Conservation (phyloP, 2,113 vertebrate species). For the Osmerus eperlanus region DNA sequence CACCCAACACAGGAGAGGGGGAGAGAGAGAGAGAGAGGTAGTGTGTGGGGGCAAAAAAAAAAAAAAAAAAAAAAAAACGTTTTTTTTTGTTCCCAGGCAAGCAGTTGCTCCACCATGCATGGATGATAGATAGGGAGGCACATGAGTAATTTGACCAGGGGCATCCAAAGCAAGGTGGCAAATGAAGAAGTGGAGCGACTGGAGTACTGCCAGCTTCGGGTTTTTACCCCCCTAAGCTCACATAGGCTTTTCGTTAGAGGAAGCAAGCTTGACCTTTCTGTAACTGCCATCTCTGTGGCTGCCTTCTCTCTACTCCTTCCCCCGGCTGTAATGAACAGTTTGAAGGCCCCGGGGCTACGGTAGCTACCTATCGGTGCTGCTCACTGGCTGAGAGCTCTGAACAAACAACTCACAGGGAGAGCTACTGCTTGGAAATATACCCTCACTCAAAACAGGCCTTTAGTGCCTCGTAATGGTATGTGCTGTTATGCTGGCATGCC, state of each 20-base stretch:
- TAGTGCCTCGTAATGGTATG: not conserved
- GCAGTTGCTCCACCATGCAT: constrained; percentile 13
- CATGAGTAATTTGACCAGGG: constrained; percentile 40
- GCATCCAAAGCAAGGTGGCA: constrained; percentile 32
- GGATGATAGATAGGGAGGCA: constrained; percentile 18
- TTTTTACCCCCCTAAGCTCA: constrained; percentile 1
- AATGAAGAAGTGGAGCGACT: constrained; percentile 28
- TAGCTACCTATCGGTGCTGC: constrained; percentile 38
- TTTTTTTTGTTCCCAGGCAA: not conserved
- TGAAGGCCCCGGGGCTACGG: constrained; percentile 40
- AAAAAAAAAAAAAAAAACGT: not conserved
- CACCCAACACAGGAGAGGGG: no score
- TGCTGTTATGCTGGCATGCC: no score
- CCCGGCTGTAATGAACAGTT: constrained; percentile 48
- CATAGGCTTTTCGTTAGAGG: constrained; percentile 34
- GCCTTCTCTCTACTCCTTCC: constrained; percentile 20
- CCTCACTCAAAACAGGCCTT: not conserved
- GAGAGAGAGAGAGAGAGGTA: constrained; percentile 11
- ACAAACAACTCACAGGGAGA: constrained; percentile 33
- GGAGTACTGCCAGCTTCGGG: constrained; percentile 31
- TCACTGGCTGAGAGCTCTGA: constrained; percentile 29
- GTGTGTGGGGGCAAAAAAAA: not conserved
- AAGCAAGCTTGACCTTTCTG: constrained; percentile 58
- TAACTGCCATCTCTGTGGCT: constrained; percentile 39
- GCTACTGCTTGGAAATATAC: constrained; percentile 18